These are phyloP conservation scores for Piprites chloris DNA, from an alignment of 2,113 vertebrate species.

Conservation along the genomic window DNA sequence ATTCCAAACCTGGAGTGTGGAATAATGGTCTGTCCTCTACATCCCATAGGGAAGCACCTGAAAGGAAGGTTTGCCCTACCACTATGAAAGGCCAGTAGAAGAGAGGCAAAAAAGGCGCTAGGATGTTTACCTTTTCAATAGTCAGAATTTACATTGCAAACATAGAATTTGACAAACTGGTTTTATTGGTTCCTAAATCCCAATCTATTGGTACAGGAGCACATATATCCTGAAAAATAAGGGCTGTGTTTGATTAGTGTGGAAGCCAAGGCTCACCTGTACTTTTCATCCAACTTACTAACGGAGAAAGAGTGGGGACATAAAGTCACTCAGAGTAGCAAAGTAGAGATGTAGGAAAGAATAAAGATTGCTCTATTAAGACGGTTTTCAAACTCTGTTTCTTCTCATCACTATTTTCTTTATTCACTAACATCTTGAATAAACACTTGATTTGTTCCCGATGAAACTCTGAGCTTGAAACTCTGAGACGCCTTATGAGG, in stretches of 20 bases:
- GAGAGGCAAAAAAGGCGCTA: rapidly evolving
- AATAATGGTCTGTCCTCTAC: neutral
- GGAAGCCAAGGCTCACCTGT: neutral
- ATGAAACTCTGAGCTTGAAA: neutral
- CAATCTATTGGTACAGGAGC: neutral
- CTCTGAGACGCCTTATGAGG: neutral
- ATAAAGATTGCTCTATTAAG: neutral
- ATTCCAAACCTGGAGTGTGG: neutral
- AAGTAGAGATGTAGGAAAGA: neutral
- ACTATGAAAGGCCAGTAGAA: neutral
- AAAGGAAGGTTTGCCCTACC: neutral
- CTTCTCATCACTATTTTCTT: neutral
- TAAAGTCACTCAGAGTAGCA: neutral
- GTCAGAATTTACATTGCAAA: neutral
- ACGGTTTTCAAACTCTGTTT: neutral
- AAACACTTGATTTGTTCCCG: neutral
- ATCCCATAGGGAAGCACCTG: neutral
- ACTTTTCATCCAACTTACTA: neutral
- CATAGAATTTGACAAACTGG: neutral
- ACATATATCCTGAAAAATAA: neutral
- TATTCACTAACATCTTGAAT: neutral
- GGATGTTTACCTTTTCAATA: neutral
- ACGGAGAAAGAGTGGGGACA: neutral
- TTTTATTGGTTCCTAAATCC: neutral
- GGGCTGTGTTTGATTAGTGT: neutral